Percentiles rank a stretch among this genome's conserved stretches.
phyloP scores from a whole-genome alignment of 2,888 invertebrate species.

The Margaritifera margaritifera region DNA sequence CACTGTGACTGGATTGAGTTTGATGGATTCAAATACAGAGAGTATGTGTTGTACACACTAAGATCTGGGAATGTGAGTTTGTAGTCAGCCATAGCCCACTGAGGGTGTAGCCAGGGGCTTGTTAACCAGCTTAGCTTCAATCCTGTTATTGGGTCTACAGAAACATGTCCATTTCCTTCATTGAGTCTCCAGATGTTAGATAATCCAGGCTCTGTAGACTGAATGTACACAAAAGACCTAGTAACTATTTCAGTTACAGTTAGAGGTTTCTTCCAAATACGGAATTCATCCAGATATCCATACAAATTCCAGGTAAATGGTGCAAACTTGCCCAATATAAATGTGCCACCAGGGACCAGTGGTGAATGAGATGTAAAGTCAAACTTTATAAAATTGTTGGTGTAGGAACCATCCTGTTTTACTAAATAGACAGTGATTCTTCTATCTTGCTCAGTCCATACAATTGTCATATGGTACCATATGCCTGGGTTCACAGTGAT shows the following conservation, averaged over 20 bases:
- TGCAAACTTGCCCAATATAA: slow-evolving; percentile 46
- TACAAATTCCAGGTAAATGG: slow-evolving; percentile 34
- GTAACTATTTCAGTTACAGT: slow-evolving; percentile 28
- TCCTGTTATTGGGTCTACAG: slow-evolving; percentile 24
- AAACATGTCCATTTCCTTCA: slow-evolving; percentile 29
- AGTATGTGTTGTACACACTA: no score
- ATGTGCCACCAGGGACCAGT: slow-evolving; percentile 43
- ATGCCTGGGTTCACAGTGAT: slow-evolving; percentile 26
- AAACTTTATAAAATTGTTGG: slow-evolving; percentile 13
- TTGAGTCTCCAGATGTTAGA: slow-evolving; percentile 48
- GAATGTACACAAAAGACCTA: slow-evolving; percentile 31
- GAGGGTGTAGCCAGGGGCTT: slow-evolving; percentile 37
- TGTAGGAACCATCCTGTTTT: slow-evolving; percentile 19
- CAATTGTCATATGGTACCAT: slow-evolving; percentile 54
- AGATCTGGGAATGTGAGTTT: slow-evolving; percentile 12
- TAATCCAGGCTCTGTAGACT: slow-evolving; percentile 14
- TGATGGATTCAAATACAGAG: no score
- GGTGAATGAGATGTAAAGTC: slow-evolving; percentile 3
- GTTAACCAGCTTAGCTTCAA: slow-evolving; percentile 8
- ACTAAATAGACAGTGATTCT: slow-evolving; percentile 36
- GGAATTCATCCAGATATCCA: slow-evolving; percentile 51
- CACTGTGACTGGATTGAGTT: slow-evolving; percentile 1
- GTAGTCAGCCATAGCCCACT: slow-evolving; percentile 38
- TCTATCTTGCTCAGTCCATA: slow-evolving; percentile 32
- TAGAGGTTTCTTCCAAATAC: slow-evolving; percentile 46